These are phyloP conservation scores for Cisticola juncidis DNA, from an alignment of 2,113 vertebrate genomes.

Conservation along the genomic window DNA sequence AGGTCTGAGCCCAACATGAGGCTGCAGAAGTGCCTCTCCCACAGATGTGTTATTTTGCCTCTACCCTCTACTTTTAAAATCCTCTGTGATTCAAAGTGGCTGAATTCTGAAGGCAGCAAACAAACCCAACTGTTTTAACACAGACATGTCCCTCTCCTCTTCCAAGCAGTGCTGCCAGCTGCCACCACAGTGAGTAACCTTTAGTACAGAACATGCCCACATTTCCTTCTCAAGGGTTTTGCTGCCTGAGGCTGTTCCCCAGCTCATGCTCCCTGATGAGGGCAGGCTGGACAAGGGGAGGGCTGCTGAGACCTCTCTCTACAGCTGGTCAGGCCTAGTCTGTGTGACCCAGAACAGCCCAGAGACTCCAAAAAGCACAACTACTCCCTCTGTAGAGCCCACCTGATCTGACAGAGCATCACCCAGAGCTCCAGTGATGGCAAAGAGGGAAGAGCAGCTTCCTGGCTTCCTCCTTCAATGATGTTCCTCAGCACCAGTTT, in stretches of 20 bases:
- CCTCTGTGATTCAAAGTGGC: background rate
- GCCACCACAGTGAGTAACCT: background rate
- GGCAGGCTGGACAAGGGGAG: background rate
- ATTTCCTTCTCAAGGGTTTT: background rate
- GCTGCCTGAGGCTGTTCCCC: background rate
- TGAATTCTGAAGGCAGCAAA: background rate
- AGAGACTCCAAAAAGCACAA: background rate
- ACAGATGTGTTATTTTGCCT: rapidly evolving
- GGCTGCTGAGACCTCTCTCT: background rate
- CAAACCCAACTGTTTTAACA: background rate
- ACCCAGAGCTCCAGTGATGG: rapidly evolving
- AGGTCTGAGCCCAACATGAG: rapidly evolving
- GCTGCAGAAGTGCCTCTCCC: background rate
- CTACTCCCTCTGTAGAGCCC: background rate
- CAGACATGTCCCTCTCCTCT: background rate
- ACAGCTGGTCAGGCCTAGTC: background rate
- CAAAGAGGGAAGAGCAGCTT: background rate
- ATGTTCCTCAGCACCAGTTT: background rate
- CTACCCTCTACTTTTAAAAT: background rate
- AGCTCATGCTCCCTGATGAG: background rate
- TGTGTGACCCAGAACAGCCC: background rate
- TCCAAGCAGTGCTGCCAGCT: background rate
- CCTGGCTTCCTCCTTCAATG: background rate
- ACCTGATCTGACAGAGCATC: background rate
- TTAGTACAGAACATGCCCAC: background rate